Evolutionary conservation across 2,113 vertebrate species (phyloP).

Genomic region (Diadophis punctatus): DNA sequence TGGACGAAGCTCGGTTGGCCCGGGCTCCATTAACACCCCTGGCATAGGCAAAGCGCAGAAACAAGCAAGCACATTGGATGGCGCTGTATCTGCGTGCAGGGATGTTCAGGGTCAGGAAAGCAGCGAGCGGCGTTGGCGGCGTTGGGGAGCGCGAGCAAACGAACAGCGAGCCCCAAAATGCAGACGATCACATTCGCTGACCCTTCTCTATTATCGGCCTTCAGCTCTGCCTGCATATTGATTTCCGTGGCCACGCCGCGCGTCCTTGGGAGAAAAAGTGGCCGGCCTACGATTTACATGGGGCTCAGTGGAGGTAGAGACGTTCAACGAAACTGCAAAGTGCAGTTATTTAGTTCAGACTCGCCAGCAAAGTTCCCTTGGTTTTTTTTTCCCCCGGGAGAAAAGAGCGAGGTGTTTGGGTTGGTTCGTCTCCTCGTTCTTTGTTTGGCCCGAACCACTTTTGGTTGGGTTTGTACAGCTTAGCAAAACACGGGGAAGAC

Average conservation of each 20-base stretch:
- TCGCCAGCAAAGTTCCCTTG: neutral
- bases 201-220: constrained; percentile 56
- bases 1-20: constrained; percentile 8
- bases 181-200: constrained; percentile 60
- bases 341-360: neutral
- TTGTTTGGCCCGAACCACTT: neutral
- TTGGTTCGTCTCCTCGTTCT: neutral
- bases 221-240: constrained; percentile 57
- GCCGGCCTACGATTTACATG: neutral
- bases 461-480: neutral
- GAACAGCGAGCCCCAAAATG: constrained; percentile 57
- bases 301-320: neutral
- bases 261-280: constrained; percentile 54
- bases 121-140: neutral
- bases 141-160: constrained; percentile 39
- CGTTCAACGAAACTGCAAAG: neutral
- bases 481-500: neutral
- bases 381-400: neutral
- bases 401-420: neutral
- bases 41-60: constrained; percentile 21
- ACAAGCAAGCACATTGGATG: neutral
- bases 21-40: constrained; percentile 29
- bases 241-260: constrained; percentile 58
- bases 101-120: neutral
- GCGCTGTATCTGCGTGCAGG: neutral